Evolutionary conservation across 2,113 vertebrate genomes (phyloP).

Genomic region (Phylloscopus trochiloides): DNA sequence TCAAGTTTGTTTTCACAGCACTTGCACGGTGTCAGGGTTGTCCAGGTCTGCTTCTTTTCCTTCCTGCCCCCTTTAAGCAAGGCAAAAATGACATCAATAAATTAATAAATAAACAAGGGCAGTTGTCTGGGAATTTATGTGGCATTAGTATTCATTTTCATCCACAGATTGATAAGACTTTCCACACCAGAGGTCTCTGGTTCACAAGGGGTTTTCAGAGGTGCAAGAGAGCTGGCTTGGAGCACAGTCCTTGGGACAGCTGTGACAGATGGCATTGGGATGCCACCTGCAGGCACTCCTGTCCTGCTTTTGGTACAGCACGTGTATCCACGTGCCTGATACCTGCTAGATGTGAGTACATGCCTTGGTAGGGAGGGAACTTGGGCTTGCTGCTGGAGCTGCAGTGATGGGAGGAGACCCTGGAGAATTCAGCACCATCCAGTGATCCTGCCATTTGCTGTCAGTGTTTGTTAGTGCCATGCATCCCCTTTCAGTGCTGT

Average conservation of each 20-base stretch:
- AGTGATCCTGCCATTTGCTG: not conserved
- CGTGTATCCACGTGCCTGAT: rapidly evolving
- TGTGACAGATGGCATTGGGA: not conserved
- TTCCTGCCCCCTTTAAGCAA: not conserved
- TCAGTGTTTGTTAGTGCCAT: not conserved
- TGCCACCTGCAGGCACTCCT: not conserved
- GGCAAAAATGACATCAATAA: not conserved
- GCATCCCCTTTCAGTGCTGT: not conserved
- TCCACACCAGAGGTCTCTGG: not conserved
- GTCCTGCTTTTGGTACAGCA: not conserved
- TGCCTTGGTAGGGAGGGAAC: not conserved
- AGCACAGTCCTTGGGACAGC: not conserved
- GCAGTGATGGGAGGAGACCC: not conserved
- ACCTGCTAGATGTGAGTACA: rapidly evolving
- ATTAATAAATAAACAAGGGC: not conserved
- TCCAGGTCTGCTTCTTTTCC: not conserved
- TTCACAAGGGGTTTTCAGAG: not conserved
- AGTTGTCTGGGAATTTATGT: not conserved
- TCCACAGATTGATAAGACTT: not conserved
- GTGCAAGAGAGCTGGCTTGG: not conserved
- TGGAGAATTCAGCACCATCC: not conserved
- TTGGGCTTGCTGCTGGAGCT: not conserved
- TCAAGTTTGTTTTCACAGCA: not conserved
- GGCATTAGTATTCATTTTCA: not conserved
- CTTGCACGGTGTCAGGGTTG: not conserved